Conservation (phyloP, 2,797 vertebrate genomes). For the Rousettus madagascariensis region DNA sequence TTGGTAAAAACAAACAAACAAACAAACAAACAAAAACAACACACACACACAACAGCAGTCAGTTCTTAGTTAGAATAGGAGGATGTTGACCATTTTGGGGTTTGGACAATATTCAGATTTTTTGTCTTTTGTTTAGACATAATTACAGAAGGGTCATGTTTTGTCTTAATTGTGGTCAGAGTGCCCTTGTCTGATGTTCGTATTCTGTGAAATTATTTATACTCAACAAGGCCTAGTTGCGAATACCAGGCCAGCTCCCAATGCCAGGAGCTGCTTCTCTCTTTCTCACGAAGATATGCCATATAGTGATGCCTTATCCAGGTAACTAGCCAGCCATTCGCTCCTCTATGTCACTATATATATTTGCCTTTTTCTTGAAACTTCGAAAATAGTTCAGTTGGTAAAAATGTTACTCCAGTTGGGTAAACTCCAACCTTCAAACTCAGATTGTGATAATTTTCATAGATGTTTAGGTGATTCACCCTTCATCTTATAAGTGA, state of each 20-base stretch:
- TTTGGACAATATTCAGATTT: constrained; percentile 1
- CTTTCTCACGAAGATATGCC: neutral
- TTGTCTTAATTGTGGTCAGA: neutral
- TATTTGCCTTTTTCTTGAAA: neutral
- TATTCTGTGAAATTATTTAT: neutral
- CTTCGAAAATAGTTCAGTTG: neutral
- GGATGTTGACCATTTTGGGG: neutral
- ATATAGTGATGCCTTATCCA: neutral
- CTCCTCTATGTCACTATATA: neutral
- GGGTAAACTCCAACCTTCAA: neutral
- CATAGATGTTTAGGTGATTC: neutral
- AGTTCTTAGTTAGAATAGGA: neutral
- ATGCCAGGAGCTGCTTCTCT: neutral
- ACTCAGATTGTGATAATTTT: neutral
- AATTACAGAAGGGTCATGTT: neutral
- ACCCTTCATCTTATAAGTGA: neutral
- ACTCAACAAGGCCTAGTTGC: neutral
- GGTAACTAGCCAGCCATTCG: neutral
- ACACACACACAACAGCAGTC: neutral
- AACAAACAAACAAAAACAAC: neutral
- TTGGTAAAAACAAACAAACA: neutral
- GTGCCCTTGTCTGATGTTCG: neutral
- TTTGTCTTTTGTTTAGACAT: neutral
- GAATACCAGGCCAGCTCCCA: neutral
- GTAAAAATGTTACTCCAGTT: neutral